phyloP scores from a whole-genome alignment of 53 echinoderm and acorn worm genomes.

The Echinometra lucunter region DNA sequence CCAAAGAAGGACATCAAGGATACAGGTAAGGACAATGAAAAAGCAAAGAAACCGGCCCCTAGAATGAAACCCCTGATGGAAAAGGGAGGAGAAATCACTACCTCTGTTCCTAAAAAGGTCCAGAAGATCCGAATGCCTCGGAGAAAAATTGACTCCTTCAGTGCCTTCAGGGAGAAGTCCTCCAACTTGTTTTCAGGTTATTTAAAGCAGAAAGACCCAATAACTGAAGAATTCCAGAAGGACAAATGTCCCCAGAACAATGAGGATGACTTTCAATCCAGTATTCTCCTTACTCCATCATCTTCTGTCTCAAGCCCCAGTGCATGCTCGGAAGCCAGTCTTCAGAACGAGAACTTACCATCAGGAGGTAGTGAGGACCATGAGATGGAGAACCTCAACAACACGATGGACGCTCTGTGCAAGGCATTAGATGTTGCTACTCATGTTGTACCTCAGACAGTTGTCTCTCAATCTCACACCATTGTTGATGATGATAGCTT shows the following conservation, averaged over 20 bases:
- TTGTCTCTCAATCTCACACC: background rate
- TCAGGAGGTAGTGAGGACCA: background rate
- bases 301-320: constrained; percentile 67
- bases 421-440: constrained; percentile 25
- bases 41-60: background rate
- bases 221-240: background rate
- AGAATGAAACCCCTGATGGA: background rate
- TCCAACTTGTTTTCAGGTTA: constrained; percentile 37
- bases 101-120: constrained; percentile 41
- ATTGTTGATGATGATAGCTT: constrained; percentile 46
- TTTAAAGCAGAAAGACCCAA: constrained; percentile 1
- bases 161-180: constrained; percentile 34
- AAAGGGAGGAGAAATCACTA: background rate
- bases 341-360: background rate
- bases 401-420: constrained; percentile 51
- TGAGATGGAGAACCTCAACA: background rate
- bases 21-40: background rate
- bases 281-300: constrained; percentile 62
- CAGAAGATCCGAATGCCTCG: constrained; percentile 18
- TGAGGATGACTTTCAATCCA: constrained; percentile 58
- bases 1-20: too few relatives aligned
- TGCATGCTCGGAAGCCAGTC: constrained; percentile 53
- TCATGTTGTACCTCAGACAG: background rate
- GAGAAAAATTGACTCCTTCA: constrained; percentile 25
- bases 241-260: background rate